Conservation (phyloP, 2,113 vertebrate genomes). For the Limanda limanda region DNA sequence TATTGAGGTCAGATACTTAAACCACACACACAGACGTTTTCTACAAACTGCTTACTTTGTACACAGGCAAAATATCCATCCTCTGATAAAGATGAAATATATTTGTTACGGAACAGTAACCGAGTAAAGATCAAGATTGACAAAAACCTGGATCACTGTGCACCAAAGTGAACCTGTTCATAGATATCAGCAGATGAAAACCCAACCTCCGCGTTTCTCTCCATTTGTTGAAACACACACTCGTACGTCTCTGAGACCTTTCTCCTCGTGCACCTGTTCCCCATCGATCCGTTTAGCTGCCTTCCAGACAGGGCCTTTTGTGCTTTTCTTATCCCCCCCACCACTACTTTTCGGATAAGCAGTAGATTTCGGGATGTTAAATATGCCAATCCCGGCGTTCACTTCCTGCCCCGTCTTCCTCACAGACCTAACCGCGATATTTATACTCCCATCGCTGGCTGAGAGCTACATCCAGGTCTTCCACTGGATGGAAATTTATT, state of each 20-base stretch:
- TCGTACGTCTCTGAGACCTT: constrained; percentile 13
- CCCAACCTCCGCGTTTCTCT: background rate
- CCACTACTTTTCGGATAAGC: constrained; percentile 30
- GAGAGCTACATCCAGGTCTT: constrained; percentile 35
- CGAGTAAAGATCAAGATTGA: too few species aligned
- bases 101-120: too few species aligned
- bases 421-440: constrained; percentile 43
- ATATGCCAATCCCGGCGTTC: constrained; percentile 34
- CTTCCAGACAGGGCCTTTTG: constrained; percentile 53
- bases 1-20: too few species aligned
- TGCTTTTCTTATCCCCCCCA: constrained; percentile 17
- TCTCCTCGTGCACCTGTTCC: constrained; percentile 56
- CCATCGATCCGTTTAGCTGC: constrained; percentile 42
- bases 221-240: background rate
- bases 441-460: constrained; percentile 24
- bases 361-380: constrained; percentile 40
- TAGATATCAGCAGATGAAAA: background rate
- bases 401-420: constrained; percentile 21
- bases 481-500: constrained; percentile 44
- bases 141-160: too few species aligned
- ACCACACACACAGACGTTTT: too few species aligned
- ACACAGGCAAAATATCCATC: too few species aligned
- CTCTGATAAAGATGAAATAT: too few species aligned
- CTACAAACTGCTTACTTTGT: too few species aligned
- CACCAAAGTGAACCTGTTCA: too few species aligned